Conservation (phyloP, 2,797 vertebrate species). For the Acanthurus lineatus region DNA sequence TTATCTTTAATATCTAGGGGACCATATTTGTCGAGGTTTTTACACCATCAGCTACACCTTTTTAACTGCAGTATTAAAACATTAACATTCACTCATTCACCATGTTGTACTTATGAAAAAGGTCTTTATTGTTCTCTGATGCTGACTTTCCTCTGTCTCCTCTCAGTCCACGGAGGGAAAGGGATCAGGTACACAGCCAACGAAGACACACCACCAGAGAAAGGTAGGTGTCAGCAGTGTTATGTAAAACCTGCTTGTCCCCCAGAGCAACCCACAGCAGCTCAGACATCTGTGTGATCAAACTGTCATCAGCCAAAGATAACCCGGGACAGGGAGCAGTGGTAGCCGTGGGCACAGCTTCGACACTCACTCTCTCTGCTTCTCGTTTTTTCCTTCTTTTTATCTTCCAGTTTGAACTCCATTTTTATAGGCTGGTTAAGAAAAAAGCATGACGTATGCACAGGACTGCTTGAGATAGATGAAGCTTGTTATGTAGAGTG, state of each 20-base stretch:
- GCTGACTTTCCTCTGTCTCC: conserved; percentile 31
- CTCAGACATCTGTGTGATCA: conserved; percentile 28
- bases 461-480: not conserved
- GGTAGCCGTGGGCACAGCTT: conserved; percentile 2
- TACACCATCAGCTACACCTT: not conserved
- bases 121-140: conserved; percentile 1
- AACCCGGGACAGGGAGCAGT: not conserved
- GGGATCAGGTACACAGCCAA: conserved; percentile 94
- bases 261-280: conserved; percentile 12
- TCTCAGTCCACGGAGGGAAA: conserved; percentile 95
- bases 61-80: not conserved
- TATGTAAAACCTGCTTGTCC: conserved; percentile 27
- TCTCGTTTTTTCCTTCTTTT: not conserved
- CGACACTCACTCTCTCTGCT: conserved; percentile 5
- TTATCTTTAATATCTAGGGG: not conserved
- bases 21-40: not conserved
- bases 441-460: not conserved
- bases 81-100: not conserved
- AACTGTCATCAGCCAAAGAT: conserved; percentile 20
- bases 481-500: not conserved
- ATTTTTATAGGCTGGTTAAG: not conserved
- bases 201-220: conserved; percentile 96
- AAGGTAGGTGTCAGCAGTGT: conserved; percentile 87
- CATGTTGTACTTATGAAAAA: not conserved
- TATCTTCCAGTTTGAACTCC: not conserved